Base-by-base conservation (phyloP, 2,888 invertebrate genomes). In the Drosophila anomelani region DNA sequence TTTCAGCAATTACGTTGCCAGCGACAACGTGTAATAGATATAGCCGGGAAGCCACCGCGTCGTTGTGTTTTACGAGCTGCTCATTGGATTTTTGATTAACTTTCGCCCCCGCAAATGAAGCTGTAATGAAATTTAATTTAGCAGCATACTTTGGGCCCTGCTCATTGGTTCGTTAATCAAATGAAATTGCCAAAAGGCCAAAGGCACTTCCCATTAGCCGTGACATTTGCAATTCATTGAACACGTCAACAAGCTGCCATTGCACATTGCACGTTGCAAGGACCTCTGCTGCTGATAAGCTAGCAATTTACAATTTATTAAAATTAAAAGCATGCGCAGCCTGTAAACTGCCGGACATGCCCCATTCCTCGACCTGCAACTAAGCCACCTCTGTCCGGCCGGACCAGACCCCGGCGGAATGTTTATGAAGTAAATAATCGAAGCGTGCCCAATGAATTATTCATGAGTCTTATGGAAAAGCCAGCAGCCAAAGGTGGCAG, bases 401-500 rank as follows among this genome's bases (percentile, higher is more conserved):
- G 20, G 26, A 51, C 51, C 36, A 29, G 34, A 57, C 54, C 67
- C 29, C 36, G 46, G 39, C 39, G 54, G 56, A 76, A 81, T 85
- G 80, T 80, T 88, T 90, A 91, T 88, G 78, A 78, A 87, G 82
- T 82, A 90, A 88, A 90, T 90, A 90, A 89, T 90, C 91, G 90
- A 90, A 87, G 85, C 85, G 76, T 84, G 83, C 77, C 70, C 68
- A 60, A 81, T 90, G 89, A 90, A 91, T 90, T 80, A 91, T 90
- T 91, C 88, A 90, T 90, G 81, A 87, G 80, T 56, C 68, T 82
- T 85, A 90, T 90, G 80, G 76, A 85, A 90, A 88, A 57, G 51
- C 56, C 60, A 51, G 53, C 53, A 58, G 56, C 34, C 55, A 63
- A 61, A 55, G 60, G 51, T 55, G 63, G 56, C 74, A 75, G 74